Percentiles rank a stretch among this genome's conserved stretches.
These are phyloP conservation scores for Spatulosminthurus flaviceps DNA, from an alignment of 2,888 invertebrate genomes.

Conservation along the genomic window DNA sequence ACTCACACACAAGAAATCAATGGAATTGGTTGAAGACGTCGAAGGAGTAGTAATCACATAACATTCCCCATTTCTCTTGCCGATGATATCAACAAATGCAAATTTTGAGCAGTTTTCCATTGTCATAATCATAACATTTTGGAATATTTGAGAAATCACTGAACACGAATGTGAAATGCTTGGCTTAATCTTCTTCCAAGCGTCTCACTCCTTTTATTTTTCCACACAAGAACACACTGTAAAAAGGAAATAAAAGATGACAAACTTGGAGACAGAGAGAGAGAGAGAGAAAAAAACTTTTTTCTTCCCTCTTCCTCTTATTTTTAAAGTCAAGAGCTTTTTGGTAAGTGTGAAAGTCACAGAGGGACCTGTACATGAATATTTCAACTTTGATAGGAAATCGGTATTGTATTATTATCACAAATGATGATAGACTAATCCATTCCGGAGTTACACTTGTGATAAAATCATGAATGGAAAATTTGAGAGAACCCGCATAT, in stretches of 20 bases:
- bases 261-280: no score
- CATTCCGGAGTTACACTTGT: no score
- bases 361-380: conserved; percentile 55
- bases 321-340: background rate
- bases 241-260: no score
- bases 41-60: background rate
- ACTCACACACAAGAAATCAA: background rate
- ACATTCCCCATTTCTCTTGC: background rate
- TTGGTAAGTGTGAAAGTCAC: background rate
- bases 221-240: background rate
- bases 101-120: conserved; percentile 25
- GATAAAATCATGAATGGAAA: no score
- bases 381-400: conserved; percentile 48
- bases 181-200: background rate
- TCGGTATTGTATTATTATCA: no score
- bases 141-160: conserved; percentile 31
- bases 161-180: conserved; percentile 28
- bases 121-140: background rate
- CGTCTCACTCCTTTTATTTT: conserved; percentile 21
- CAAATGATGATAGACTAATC: no score
- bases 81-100: conserved; percentile 37
- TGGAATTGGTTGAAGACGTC: no score
- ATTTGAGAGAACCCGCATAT: background rate
- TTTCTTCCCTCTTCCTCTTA: background rate
- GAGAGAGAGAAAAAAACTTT: background rate